phyloP scores from a whole-genome alignment of 2,797 vertebrate genomes.

The Enteromius unitaeniatus region DNA sequence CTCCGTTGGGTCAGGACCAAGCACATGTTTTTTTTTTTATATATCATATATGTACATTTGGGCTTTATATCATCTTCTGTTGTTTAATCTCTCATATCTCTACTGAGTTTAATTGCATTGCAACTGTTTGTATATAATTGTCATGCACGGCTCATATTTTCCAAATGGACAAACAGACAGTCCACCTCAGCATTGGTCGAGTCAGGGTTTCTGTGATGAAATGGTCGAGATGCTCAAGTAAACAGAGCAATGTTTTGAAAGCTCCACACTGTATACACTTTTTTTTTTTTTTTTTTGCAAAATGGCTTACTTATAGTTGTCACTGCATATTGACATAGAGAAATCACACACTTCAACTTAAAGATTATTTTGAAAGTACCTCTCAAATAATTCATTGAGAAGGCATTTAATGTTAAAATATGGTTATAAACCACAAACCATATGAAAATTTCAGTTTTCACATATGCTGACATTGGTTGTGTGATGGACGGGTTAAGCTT shows the following conservation, averaged over 20 bases:
- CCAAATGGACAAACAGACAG: not conserved
- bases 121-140: not conserved
- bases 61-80: too few species aligned
- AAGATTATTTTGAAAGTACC: not conserved
- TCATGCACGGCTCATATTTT: not conserved
- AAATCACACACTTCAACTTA: conserved; percentile 12
- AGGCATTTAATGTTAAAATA: conserved; percentile 1
- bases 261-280: conserved; percentile 23
- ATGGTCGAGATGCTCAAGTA: conserved; percentile 11
- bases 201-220: not conserved
- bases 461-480: conserved; percentile 1
- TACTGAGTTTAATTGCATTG: not conserved
- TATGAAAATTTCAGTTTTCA: not conserved
- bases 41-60: too few species aligned
- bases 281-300: conserved; percentile 2
- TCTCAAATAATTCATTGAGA: not conserved
- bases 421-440: conserved; percentile 27
- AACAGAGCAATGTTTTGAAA: conserved; percentile 26
- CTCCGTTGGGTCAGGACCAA: too few species aligned
- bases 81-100: too few species aligned
- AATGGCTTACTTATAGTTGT: conserved; percentile 22
- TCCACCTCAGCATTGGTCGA: not conserved
- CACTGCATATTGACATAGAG: conserved; percentile 24
- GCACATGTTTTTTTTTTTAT: too few species aligned
- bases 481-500: conserved; percentile 9